Base-by-base conservation (phyloP, 2,113 vertebrate genomes). In the Microcebus lehilahytsara region DNA sequence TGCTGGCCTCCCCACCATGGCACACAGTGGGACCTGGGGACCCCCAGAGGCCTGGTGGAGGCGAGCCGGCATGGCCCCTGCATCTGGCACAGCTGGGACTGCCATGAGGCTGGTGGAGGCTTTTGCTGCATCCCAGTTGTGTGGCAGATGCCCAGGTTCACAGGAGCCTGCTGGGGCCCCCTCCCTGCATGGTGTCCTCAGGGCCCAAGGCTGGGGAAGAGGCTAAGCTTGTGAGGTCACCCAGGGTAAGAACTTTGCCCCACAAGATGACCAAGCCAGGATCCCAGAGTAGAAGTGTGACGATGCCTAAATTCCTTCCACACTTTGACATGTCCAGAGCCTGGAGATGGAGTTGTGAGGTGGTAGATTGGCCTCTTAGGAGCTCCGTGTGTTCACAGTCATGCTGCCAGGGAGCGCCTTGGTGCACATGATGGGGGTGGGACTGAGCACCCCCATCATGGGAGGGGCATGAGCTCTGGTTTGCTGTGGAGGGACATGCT, bases 241-340 rank as follows among this genome's bases (percentile, higher is more conserved):
- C 42, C 25, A 49, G 37, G 62, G 75, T 19, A 42, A 49, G 75
- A 19, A 30, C 46, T 42, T 23, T n/a, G 11, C n/a, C 53, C 32
- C 12, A 2, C 42, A 34, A 13, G 56, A 12, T 34, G 3, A 4
- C 9, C 27, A 25, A 30, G 19, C 42, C 22, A 9, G 49, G 56
- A 37, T n/a, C 22, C 37, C 46, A 58, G 22, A 72, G 32, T 13
- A 40, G 40, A 11, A 3, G 34, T 51, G 64, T 2, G 11, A 53
- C 6, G 11, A 40, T 19, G 20, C 9, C 58, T 40, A 6, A 0
- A 0, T 51, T 51, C 22, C 27, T 3, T 23, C 25, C n/a, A 32
- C 19, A 19, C 6, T 30, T 16, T 20, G 51, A 51, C 8, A 25
- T 30, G 30, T 79, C 30, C 30, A 80, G 84, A 66, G 37, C n/a